Evolutionary conservation across 2,797 vertebrate genomes (phyloP).

Genomic region (Myotis daubentonii): DNA sequence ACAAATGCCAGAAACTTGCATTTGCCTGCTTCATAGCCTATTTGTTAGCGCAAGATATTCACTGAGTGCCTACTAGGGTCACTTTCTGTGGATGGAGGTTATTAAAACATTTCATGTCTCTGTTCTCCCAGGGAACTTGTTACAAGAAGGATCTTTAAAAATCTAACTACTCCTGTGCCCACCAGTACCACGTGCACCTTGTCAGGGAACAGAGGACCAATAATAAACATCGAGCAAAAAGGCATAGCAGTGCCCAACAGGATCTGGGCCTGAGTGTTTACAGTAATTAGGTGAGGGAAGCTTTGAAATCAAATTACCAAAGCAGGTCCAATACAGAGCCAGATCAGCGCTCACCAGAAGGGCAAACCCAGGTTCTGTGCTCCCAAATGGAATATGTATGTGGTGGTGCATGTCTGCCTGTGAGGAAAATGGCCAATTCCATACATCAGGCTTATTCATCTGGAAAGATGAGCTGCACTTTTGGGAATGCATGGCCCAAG

Average conservation of each 20-base stretch:
- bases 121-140: neutral
- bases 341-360: conserved; percentile 18
- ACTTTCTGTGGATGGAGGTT: neutral
- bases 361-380: conserved; percentile 55
- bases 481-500: conserved; percentile 35
- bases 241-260: neutral
- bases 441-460: conserved; percentile 69
- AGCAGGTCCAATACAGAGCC: neutral
- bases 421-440: conserved; percentile 53
- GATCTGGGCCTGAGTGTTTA: neutral
- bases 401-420: conserved; percentile 65
- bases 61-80: neutral
- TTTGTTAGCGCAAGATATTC: neutral
- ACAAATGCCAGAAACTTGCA: neutral
- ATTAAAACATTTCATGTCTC: neutral
- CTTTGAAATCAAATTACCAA: neutral
- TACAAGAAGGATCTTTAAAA: neutral
- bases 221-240: neutral
- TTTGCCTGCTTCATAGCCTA: neutral
- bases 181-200: neutral
- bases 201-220: neutral
- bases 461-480: conserved; percentile 61
- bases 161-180: neutral
- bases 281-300: conserved; percentile 25
- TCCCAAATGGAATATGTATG: conserved; percentile 70